phyloP scores from a whole-genome alignment of 1,140 invertebrate genomes.

The Belonocnema kinseyi region DNA sequence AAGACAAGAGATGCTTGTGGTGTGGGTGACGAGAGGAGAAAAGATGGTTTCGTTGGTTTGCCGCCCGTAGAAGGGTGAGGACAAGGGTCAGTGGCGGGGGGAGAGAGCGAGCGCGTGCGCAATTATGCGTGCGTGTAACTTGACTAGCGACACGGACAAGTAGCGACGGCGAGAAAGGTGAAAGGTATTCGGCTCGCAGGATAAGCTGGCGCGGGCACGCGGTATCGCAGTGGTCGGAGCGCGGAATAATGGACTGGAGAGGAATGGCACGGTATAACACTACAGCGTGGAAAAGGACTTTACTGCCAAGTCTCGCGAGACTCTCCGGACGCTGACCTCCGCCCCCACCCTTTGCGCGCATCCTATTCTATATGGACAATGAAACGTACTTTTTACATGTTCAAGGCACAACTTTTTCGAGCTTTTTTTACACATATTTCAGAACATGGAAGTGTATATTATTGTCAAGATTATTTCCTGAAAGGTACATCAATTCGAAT shows the following conservation, averaged over 20 bases:
- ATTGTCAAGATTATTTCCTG: background rate
- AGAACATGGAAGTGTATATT: background rate
- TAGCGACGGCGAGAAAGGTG: background rate
- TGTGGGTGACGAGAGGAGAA: background rate
- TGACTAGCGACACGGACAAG: background rate
- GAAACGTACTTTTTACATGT: background rate
- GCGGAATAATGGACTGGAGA: background rate
- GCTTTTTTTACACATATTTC: background rate
- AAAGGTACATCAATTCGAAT: too few relatives aligned
- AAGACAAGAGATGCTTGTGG: background rate
- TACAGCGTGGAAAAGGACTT: constrained; percentile 26
- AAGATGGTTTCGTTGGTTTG: too few relatives aligned
- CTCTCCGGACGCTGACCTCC: constrained; percentile 24
- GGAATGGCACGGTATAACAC: constrained; percentile 19
- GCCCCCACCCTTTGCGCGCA: background rate
- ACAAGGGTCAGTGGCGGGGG: too few relatives aligned
- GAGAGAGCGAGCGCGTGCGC: constrained; percentile 33
- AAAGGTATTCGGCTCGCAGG: too few relatives aligned
- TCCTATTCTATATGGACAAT: background rate
- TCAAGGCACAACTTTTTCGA: background rate
- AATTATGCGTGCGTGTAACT: constrained; percentile 24
- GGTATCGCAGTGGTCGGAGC: too few relatives aligned
- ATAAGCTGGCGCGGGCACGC: too few relatives aligned
- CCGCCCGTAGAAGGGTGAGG: too few relatives aligned
- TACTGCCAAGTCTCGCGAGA: constrained; percentile 20